A percentile compares a stretch with the other conserved stretches of the same genome.
Conservation (phyloP, 2,797 vertebrate genomes). For the Amblyraja radiata region DNA sequence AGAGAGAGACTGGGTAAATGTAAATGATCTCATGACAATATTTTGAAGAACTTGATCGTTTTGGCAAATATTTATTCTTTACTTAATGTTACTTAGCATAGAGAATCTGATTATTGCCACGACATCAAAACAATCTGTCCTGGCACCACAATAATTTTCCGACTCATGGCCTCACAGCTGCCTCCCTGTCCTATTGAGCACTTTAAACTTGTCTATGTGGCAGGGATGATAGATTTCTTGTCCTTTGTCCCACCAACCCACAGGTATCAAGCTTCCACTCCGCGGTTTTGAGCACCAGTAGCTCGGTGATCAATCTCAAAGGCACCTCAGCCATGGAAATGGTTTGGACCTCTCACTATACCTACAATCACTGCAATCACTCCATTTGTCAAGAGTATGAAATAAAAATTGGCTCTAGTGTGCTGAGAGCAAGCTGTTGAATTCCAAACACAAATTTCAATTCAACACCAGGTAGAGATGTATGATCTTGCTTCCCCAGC, state of each 20-base stretch:
- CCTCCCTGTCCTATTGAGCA: background rate
- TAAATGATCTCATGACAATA: no score
- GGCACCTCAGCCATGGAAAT: background rate
- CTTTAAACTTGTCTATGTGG: background rate
- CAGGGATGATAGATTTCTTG: background rate
- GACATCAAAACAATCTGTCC: background rate
- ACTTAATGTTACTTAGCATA: no score
- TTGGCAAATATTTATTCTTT: no score
- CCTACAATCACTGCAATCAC: background rate
- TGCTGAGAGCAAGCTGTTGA: background rate
- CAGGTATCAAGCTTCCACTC: background rate
- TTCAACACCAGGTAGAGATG: background rate
- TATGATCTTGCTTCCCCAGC: background rate
- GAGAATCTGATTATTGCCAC: no score
- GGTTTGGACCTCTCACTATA: background rate
- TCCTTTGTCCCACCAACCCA: background rate
- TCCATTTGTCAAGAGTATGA: background rate
- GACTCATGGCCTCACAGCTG: background rate
- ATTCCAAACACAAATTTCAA: background rate
- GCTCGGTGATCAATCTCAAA: background rate
- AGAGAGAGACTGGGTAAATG: no score
- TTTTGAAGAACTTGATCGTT: no score
- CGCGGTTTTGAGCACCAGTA: background rate
- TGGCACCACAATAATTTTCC: background rate
- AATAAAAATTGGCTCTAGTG: background rate